Conservation (phyloP, 2,888 invertebrate species). For the Machimus atricapillus region DNA sequence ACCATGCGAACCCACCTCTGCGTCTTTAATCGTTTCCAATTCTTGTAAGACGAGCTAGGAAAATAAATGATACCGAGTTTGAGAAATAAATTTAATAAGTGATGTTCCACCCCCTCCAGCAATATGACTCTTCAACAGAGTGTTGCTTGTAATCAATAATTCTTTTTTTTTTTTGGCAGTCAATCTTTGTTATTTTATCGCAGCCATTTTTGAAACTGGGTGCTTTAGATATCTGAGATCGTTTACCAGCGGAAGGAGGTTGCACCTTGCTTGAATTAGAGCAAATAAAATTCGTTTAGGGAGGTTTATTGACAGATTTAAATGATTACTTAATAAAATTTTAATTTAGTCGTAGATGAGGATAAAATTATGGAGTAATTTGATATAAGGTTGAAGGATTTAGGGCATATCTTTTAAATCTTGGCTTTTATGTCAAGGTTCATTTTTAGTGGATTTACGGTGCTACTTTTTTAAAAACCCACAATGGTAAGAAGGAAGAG, state of each 20-base stretch:
- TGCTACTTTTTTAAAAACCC: too few species aligned
- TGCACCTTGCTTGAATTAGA: neutral
- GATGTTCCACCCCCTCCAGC: neutral
- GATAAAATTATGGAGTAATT: neutral
- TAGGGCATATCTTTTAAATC: neutral
- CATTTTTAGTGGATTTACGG: too few species aligned
- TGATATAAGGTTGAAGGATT: neutral
- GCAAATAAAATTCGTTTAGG: neutral
- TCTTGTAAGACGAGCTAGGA: neutral
- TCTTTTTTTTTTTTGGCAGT: neutral
- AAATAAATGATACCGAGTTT: neutral
- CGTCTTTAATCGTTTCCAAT: neutral
- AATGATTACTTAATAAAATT: neutral
- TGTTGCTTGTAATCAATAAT: neutral
- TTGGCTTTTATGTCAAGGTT: too few species aligned
- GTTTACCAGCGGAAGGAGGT: neutral
- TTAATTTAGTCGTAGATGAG: neutral
- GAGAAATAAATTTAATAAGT: neutral
- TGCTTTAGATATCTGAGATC: neutral
- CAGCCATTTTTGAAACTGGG: neutral
- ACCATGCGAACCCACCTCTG: neutral
- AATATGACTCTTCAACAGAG: neutral
- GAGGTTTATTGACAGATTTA: neutral
- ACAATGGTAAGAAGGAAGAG: too few species aligned
- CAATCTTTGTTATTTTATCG: neutral